These are phyloP conservation scores for Rhinophrynus dorsalis DNA, from an alignment of 2,797 vertebrate genomes.

Conservation along the genomic window DNA sequence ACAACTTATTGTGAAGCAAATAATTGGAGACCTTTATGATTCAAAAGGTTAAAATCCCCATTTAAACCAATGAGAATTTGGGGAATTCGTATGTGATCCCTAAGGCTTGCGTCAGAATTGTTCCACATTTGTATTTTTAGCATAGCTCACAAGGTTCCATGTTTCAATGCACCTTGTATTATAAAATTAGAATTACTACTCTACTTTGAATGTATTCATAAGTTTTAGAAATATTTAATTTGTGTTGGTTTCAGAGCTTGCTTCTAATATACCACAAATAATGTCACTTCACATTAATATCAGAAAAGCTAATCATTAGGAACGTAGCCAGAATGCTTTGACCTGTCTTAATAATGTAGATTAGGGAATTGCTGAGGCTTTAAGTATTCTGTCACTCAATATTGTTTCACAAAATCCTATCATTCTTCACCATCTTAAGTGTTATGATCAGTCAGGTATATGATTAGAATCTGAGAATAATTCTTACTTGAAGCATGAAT, in stretches of 20 bases:
- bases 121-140: no score
- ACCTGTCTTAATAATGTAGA: constrained; percentile 45
- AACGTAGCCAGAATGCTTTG: constrained; percentile 34
- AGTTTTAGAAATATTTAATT: no score
- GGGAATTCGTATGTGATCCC: no score
- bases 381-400: constrained; percentile 52
- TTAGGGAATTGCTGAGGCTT: constrained; percentile 34
- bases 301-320: constrained; percentile 40
- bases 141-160: no score
- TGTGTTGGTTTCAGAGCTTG: not conserved
- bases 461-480: constrained; percentile 48
- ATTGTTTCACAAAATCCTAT: constrained; percentile 43
- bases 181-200: no score
- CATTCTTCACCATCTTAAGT: constrained; percentile 39
- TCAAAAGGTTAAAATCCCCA: no score
- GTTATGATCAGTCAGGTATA: constrained; percentile 48
- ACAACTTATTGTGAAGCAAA: no score
- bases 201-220: no score
- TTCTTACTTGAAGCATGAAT: constrained; percentile 47
- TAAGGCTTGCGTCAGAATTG: no score
- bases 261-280: constrained; percentile 4
- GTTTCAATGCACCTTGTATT: no score
- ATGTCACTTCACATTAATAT: constrained; percentile 44
- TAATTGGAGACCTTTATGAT: no score
- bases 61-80: no score